A percentile compares a stretch with the other conserved stretches of the same genome.
These are phyloP conservation scores for Ophion slaviceki DNA, from an alignment of 2,888 invertebrate genomes.

Conservation along the genomic window DNA sequence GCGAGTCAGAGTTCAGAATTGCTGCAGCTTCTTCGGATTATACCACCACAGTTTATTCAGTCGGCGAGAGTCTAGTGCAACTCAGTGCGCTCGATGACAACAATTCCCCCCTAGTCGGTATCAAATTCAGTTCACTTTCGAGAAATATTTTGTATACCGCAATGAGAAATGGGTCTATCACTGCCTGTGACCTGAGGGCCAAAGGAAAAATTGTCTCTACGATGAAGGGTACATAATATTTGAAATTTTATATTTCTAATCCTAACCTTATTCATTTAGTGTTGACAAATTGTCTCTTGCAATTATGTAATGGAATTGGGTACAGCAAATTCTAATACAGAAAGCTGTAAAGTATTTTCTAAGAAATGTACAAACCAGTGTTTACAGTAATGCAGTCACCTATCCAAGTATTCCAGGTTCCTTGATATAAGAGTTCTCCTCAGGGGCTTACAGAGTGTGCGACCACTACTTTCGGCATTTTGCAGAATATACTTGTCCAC, in stretches of 20 bases:
- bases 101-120: slow-evolving; percentile 84
- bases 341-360: too few relatives aligned
- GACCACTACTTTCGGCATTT: too few relatives aligned
- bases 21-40: slow-evolving; percentile 84
- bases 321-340: too few relatives aligned
- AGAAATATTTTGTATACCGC: slow-evolving; percentile 86
- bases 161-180: slow-evolving; percentile 86
- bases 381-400: too few relatives aligned
- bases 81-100: slow-evolving; percentile 83
- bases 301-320: not conserved
- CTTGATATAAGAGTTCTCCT: too few relatives aligned
- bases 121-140: slow-evolving; percentile 86
- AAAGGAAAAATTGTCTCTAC: slow-evolving; percentile 83
- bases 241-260: slow-evolving; percentile 42
- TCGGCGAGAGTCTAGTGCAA: slow-evolving; percentile 82
- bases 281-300: not conserved
- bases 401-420: too few relatives aligned
- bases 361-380: too few relatives aligned
- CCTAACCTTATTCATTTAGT: not conserved
- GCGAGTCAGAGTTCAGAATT: slow-evolving; percentile 82
- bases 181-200: slow-evolving; percentile 87
- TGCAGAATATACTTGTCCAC: too few relatives aligned
- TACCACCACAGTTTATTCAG: slow-evolving; percentile 84
- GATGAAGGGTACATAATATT: slow-evolving; percentile 81
- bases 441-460: too few relatives aligned